phyloP scores from a whole-genome alignment of 37 sponge, comb jelly and placozoan species.

The Diacarnus erythraeanus region DNA sequence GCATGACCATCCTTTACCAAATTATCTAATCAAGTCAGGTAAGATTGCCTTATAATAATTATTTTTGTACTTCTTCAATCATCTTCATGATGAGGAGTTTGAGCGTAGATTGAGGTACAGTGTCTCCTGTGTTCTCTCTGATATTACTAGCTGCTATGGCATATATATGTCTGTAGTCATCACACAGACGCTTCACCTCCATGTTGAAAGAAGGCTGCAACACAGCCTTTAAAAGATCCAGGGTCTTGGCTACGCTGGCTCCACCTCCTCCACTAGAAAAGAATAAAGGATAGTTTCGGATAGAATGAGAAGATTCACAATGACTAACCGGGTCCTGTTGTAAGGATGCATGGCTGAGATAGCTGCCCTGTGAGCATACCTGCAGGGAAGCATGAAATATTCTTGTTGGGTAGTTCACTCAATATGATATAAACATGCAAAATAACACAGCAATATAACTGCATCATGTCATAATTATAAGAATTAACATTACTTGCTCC shows the following conservation, averaged over 20 bases:
- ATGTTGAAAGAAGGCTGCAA: slow-evolving; percentile 79
- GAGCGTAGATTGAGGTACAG: slow-evolving; percentile 56
- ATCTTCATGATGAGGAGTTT: slow-evolving; percentile 51
- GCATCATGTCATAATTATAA: neutral
- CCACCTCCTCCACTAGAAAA: slow-evolving; percentile 22
- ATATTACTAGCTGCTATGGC: slow-evolving; percentile 65
- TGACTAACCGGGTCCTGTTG: slow-evolving; percentile 61
- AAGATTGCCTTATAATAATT: too few relatives aligned
- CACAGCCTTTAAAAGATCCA: slow-evolving; percentile 75
- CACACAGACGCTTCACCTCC: slow-evolving; percentile 69
- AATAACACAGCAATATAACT: neutral
- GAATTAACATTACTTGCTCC: slow-evolving; percentile 61
- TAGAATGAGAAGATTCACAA: neutral
- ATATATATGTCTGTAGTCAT: slow-evolving; percentile 64
- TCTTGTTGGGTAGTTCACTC: too few relatives aligned
- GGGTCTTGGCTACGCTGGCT: slow-evolving; percentile 62
- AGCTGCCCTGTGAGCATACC: slow-evolving; percentile 72
- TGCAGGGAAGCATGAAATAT: neutral
- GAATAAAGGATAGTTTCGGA: neutral
- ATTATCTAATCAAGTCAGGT: too few relatives aligned
- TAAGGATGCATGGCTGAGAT: slow-evolving; percentile 81
- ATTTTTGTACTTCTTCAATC: slow-evolving; percentile 58
- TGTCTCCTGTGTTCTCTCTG: slow-evolving; percentile 65
- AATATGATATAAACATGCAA: too few relatives aligned
- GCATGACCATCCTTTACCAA: slow-evolving; percentile 2